Evolutionary conservation across 2,888 invertebrate genomes (phyloP).

Genomic region (Galerucella nymphaeae): DNA sequence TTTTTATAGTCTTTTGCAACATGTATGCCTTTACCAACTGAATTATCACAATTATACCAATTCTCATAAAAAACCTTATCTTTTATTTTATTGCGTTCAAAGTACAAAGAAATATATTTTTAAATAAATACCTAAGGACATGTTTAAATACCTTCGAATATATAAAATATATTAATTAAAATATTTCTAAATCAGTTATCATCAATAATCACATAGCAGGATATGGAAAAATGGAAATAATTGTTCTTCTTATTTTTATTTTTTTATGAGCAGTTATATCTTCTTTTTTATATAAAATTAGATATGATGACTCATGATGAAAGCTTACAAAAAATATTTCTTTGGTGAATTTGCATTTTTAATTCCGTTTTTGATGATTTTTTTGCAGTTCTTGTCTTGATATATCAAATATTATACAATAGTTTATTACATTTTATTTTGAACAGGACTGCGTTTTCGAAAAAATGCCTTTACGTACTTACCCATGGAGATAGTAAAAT

Average conservation of each 20-base stretch:
- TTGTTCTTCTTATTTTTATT: not conserved
- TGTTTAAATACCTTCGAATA: not conserved
- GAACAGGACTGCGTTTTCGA: not conserved
- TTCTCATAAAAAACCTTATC: not conserved
- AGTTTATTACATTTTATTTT: not conserved
- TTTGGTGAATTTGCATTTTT: too few species aligned
- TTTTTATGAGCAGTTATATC: not conserved
- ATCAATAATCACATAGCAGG: too few species aligned
- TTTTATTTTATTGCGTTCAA: not conserved
- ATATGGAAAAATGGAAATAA: too few species aligned
- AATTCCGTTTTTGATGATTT: too few species aligned
- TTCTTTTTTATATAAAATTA: too few species aligned
- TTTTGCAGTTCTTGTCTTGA: too few species aligned
- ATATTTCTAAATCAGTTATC: not conserved
- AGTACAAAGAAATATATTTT: not conserved
- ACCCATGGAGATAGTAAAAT: too few species aligned
- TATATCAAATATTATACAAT: too few species aligned
- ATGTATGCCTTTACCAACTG: not conserved
- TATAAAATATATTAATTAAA: not conserved
- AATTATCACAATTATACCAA: not conserved
- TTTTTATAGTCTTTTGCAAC: not conserved
- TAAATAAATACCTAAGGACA: not conserved
- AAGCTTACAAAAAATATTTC: too few species aligned
- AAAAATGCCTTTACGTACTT: not conserved
- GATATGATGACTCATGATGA: too few species aligned